Percentiles rank a stretch among this genome's conserved stretches.
Conservation (phyloP, 2,113 vertebrate species). For the Semnornis frantzii region DNA sequence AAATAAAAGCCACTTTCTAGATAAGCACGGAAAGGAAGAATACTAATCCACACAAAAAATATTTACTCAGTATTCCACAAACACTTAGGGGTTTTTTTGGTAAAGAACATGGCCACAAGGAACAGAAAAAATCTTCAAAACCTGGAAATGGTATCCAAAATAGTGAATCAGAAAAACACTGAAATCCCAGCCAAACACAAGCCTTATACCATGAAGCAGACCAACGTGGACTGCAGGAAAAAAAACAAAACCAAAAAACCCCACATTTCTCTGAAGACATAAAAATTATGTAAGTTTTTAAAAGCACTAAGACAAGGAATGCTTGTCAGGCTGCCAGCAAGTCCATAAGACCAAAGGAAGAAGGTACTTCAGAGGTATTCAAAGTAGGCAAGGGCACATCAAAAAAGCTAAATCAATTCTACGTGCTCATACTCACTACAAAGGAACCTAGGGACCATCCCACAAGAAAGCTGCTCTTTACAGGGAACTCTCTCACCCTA, state of each 20-base stretch:
- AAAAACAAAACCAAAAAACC: neutral
- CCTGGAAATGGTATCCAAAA: neutral
- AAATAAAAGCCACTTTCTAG: neutral
- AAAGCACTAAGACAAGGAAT: neutral
- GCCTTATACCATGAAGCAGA: neutral
- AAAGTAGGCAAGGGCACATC: neutral
- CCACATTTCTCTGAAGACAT: neutral
- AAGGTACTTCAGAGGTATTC: neutral
- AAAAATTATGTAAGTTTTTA: neutral
- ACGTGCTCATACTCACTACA: neutral
- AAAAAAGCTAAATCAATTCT: neutral
- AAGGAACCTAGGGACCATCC: neutral
- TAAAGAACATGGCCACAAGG: neutral
- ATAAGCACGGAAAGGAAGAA: neutral
- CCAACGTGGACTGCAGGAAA: neutral
- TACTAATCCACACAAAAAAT: neutral
- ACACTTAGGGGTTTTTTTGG: neutral
- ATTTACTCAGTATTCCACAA: neutral
- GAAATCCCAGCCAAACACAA: neutral
- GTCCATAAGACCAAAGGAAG: neutral
- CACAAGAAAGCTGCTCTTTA: neutral
- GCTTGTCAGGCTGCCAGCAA: neutral
- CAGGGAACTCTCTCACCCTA: neutral
- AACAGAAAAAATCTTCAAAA: neutral
- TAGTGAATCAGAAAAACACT: neutral